Base-by-base conservation (phyloP, 2,113 vertebrate genomes). In the Labeo catla region DNA sequence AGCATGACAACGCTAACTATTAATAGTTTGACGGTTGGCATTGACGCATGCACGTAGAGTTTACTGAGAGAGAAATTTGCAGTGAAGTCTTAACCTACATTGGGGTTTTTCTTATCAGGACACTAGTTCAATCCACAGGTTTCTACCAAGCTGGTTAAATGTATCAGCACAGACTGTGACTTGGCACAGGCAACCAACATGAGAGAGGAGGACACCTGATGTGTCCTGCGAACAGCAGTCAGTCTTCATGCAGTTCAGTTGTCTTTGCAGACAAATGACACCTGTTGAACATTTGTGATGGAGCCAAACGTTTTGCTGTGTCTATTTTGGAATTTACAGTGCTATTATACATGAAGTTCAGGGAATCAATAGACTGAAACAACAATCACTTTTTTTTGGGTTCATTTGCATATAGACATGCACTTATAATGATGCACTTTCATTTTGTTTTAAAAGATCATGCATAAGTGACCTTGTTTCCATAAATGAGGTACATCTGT, bases 141-240 rank as follows among this genome's bases (percentile, higher is more conserved):
- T 19, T 78, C 34, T 78, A 39, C 45, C 23, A 68, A 68, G 74
- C 74, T 77, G 28, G 19, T 68, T 23, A 85, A 85, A 85, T 78
- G 61, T 85, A 16, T 19, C 61, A 68, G 57, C 61, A 68, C 47
- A 72, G 47, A 39, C 19, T 66, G 78, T 78, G 84, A 78, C 11
- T 52, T 52, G 52, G 49, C 65, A 70, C 81, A 70, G 47, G 19
- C 49, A 52, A 81, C 7, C 12, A 81, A 34, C 13, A 65, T 47
- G 8, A 34, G 7, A 49, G 21, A 45, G 43, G 47, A 49, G 8
- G 21, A 21, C 34, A 39, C 8, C 15, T 59, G 52, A 15, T 76
- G 72, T 21, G 70, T 66, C 28, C n/a, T 28, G 63, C 2, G 19
- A 73, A 73, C 10, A 47, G 43, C 19, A 74, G 43, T 74, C 43